These are phyloP conservation scores for Tuta absoluta DNA, from an alignment of 2,888 invertebrate genomes.

Conservation along the genomic window DNA sequence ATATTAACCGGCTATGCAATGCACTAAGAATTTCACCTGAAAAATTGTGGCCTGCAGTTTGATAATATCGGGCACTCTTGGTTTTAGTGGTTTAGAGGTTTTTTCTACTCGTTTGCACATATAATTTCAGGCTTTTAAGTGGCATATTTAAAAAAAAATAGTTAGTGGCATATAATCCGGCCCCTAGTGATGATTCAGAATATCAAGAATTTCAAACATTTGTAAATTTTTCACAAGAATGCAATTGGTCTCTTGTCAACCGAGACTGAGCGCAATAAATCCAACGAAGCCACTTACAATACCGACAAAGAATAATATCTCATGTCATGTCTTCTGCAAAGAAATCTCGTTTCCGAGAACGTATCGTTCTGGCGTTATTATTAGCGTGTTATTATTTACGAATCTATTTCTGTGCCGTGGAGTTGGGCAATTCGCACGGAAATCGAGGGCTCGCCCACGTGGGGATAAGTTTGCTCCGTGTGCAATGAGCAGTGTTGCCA, in stretches of 20 bases:
- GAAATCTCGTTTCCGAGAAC: neutral
- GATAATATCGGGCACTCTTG: too few species aligned
- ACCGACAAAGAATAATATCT: neutral
- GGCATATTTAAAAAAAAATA: too few species aligned
- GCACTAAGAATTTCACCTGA: too few species aligned
- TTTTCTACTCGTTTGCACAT: too few species aligned
- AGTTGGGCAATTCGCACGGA: constrained; percentile 64
- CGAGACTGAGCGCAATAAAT: neutral
- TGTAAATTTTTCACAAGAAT: neutral
- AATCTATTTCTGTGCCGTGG: constrained; percentile 52
- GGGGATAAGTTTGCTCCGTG: constrained; percentile 52
- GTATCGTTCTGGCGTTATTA: constrained; percentile 25
- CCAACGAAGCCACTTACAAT: neutral
- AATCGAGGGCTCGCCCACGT: constrained; percentile 67
- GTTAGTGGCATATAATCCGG: too few species aligned
- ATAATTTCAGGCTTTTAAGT: too few species aligned
- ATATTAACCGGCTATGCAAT: too few species aligned
- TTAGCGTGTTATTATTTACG: constrained; percentile 52
- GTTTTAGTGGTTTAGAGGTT: too few species aligned
- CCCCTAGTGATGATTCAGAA: too few species aligned
- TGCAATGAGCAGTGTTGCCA: constrained; percentile 40
- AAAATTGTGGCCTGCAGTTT: too few species aligned
- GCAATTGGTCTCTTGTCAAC: neutral
- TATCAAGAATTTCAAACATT: too few species aligned
- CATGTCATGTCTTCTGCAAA: neutral